Percentiles rank a stretch among this genome's conserved stretches.
Evolutionary conservation across 2,797 vertebrate genomes (phyloP).

Genomic region (Diplodus puntazzo): DNA sequence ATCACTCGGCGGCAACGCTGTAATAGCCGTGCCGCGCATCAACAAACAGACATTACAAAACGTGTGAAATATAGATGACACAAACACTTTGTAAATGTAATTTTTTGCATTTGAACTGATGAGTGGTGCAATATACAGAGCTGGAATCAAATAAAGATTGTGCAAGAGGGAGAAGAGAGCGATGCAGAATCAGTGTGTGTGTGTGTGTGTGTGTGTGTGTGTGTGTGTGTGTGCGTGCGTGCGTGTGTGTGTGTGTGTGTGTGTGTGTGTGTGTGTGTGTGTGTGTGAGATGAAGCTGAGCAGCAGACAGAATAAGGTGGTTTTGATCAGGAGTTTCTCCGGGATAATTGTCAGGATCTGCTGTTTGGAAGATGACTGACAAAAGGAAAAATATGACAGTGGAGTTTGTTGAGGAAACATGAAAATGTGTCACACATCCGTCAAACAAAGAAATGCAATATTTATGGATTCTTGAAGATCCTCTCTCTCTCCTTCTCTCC

Average conservation of each 20-base stretch:
- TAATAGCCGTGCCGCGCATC: slow-evolving; percentile 58
- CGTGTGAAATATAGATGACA: slow-evolving; percentile 68
- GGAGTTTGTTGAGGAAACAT: slow-evolving; percentile 85
- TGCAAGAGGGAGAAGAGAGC: slow-evolving; percentile 35
- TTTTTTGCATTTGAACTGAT: slow-evolving; percentile 77
- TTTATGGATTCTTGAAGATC: slow-evolving; percentile 81
- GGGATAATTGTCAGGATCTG: slow-evolving; percentile 85
- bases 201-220: slow-evolving; percentile 28
- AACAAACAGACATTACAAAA: slow-evolving; percentile 68
- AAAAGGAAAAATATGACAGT: slow-evolving; percentile 81
- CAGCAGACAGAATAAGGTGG: slow-evolving; percentile 77
- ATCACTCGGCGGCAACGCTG: slow-evolving; percentile 41
- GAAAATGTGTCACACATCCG: slow-evolving; percentile 83
- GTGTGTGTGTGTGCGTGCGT: slow-evolving; percentile 46
- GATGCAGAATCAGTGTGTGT: slow-evolving; percentile 55
- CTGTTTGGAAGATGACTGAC: slow-evolving; percentile 83
- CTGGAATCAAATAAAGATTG: slow-evolving; percentile 66
- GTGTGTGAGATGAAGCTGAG: slow-evolving; percentile 56
- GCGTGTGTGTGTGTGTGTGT: slow-evolving; percentile 41
- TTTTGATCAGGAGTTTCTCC: slow-evolving; percentile 82
- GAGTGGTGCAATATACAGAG: slow-evolving; percentile 63
- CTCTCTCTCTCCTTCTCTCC: slow-evolving; percentile 18
- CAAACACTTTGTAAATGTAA: slow-evolving; percentile 71
- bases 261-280: slow-evolving; percentile 50
- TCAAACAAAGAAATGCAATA: slow-evolving; percentile 84